Evolutionary conservation across 1,140 invertebrate genomes (phyloP), one percentile per base, ranked within the genome.

Genomic region (Drosophila guanche): DNA sequence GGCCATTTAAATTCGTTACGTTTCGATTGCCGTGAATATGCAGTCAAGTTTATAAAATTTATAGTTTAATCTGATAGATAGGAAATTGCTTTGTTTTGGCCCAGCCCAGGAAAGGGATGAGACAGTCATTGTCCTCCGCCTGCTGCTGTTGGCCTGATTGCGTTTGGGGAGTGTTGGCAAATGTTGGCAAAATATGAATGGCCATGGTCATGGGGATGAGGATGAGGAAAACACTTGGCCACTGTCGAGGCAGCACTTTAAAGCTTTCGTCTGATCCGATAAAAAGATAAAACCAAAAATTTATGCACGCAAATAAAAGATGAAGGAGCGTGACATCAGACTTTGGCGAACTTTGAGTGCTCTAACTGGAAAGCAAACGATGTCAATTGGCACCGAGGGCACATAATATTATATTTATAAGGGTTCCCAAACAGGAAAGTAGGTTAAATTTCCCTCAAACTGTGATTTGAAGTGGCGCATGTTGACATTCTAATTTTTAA

Each of bases 31-130:
- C 84, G 83, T 83, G 81, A 86, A 76, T 88, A 86, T 88, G 83
- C 83, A 88, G 78, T 88, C 66, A 86, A 83, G 78, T 86, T 86
- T 88, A 86, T 86, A 85, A 86, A 86, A 86, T 86, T 86, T 88
- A 86, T 86, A 83, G 83, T 88, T 86, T 83, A 86, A 86, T 86
- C 83, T 86, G 83, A 86, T 78, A 86, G 83, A 86, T 86, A 86
- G 81, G 81, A 86, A 86, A 86, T 86, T 88, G 83, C 81, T 86
- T 86, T 86, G 83, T 86, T 86, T 86, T 88, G 55, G 70, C 57
- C 33, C 16, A 42, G 52, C 22, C n/a, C 4, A 40, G 1, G 45
- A 58, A 43, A 66, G 29, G 51, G 23, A n/a, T 29, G 25, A 37
- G 45, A 7, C 20, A 37, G 33, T 37, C 33, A 20, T 20, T 20